phyloP scores from a whole-genome alignment of 2,113 vertebrate species.

The Apteryx mantelli region DNA sequence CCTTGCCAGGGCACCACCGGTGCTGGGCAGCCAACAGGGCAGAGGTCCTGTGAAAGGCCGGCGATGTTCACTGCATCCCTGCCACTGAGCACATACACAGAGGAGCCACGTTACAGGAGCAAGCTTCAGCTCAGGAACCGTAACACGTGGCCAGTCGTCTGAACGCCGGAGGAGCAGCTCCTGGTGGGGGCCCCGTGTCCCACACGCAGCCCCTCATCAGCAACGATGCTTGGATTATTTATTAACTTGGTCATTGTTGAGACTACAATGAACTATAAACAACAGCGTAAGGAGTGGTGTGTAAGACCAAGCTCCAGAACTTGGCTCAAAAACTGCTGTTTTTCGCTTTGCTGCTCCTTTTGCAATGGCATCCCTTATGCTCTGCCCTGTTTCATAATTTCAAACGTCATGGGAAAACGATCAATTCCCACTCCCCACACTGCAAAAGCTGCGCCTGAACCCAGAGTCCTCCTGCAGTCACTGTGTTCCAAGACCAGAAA shows the following conservation, averaged over 20 bases:
- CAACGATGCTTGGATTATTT: not conserved
- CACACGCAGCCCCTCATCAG: not conserved
- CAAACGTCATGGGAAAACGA: fast-evolving
- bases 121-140: fast-evolving
- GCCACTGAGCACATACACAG: not conserved
- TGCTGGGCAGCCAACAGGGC: not conserved
- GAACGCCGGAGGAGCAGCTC: not conserved
- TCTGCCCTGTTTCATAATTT: not conserved
- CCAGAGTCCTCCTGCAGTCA: not conserved
- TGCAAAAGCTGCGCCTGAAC: not conserved
- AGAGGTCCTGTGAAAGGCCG: not conserved
- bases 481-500: not conserved
- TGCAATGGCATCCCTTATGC: not conserved
- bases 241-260: not conserved
- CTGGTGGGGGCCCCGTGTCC: not conserved
- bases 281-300: not conserved
- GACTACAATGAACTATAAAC: not conserved
- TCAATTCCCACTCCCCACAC: not conserved
- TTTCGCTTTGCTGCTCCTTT: not conserved
- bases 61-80: not conserved
- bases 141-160: fast-evolving
- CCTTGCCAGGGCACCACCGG: not conserved
- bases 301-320: not conserved
- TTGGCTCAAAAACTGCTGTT: not conserved
- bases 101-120: fast-evolving